phyloP scores from a whole-genome alignment of 2,797 vertebrate species.

The Micromesistius poutassou region DNA sequence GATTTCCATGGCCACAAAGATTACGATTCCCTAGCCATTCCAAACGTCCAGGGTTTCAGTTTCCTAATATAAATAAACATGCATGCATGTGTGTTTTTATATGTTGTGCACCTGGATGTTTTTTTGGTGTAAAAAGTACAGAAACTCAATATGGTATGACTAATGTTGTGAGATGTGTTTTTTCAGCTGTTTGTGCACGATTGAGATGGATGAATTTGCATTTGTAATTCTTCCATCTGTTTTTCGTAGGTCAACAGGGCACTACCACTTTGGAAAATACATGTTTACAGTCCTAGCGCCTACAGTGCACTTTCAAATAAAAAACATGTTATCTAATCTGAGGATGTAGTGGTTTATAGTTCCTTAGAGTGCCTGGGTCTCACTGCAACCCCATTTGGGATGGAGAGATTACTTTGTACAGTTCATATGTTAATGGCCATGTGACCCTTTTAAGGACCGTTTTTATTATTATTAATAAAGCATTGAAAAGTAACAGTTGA shows the following conservation, averaged over 20 bases:
- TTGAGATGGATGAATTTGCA: too few relatives aligned
- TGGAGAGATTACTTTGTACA: conserved; percentile 32
- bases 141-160: not conserved
- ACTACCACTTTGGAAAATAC: not conserved
- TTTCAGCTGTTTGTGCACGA: too few relatives aligned
- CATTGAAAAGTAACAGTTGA: not conserved
- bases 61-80: not conserved
- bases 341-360: not conserved
- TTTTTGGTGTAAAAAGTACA: not conserved
- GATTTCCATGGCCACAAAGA: not conserved
- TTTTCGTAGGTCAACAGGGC: not conserved
- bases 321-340: not conserved
- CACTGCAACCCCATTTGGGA: conserved; percentile 20
- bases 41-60: not conserved
- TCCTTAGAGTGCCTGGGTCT: not conserved
- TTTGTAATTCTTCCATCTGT: not conserved
- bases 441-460: not conserved
- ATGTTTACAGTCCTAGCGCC: not conserved
- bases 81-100: not conserved
- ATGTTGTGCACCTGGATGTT: not conserved
- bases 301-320: conserved; percentile 2
- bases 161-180: too few relatives aligned
- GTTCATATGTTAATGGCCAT: conserved; percentile 13
- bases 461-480: conserved; percentile 1
- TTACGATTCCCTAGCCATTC: not conserved